phyloP scores from a whole-genome alignment of 2,797 vertebrate genomes.

The Parambassis ranga region DNA sequence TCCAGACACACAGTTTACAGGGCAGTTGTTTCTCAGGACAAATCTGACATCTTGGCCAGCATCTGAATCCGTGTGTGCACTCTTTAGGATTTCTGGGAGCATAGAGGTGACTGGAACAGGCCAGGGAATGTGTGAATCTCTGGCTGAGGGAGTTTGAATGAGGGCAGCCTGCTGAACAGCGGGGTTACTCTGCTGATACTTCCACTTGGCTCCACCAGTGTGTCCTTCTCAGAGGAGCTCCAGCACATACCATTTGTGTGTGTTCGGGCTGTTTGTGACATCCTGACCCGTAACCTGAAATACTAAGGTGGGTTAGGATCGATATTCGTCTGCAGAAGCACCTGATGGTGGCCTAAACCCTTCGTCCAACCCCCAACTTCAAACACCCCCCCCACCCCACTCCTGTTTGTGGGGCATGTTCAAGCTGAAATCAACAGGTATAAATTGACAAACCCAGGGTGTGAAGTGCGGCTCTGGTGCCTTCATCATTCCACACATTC shows the following conservation, averaged over 20 bases:
- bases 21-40: conserved; percentile 45
- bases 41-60: conserved; percentile 1
- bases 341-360: conserved; percentile 25
- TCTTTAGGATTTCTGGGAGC: background rate
- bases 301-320: conserved; percentile 77
- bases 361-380: conserved; percentile 67
- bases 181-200: conserved; percentile 77
- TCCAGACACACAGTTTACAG: conserved; percentile 15
- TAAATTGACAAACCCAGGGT: conserved; percentile 11
- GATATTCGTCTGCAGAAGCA: conserved; percentile 78
- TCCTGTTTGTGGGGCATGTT: background rate
- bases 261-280: conserved; percentile 83
- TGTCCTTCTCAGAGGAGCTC: conserved; percentile 72
- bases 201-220: conserved; percentile 24
- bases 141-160: conserved; percentile 1
- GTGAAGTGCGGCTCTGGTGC: conserved; percentile 20
- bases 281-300: conserved; percentile 81
- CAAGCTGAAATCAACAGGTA: background rate
- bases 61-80: background rate
- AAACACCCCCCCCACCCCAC: conserved; percentile 17
- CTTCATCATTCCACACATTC: conserved; percentile 47
- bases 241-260: conserved; percentile 20
- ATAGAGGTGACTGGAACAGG: background rate
- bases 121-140: background rate
- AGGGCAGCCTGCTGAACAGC: conserved; percentile 82